phyloP scores from a whole-genome alignment of 2,888 invertebrate species.

The Sepioteuthis lessoniana region DNA sequence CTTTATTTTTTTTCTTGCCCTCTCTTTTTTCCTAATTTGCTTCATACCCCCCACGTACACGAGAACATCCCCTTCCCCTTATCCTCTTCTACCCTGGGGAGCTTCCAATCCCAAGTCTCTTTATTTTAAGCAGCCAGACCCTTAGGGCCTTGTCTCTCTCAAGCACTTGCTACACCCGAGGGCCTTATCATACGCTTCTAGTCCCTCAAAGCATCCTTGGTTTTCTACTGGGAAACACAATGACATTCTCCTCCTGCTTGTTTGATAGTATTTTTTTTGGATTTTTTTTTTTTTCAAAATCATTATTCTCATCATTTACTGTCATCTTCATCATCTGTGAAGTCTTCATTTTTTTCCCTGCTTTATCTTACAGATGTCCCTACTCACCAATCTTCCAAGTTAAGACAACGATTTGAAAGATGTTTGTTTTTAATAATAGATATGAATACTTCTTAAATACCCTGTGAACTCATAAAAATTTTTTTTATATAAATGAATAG shows the following conservation, averaged over 20 bases:
- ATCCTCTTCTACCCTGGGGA: not conserved
- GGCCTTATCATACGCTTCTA: not conserved
- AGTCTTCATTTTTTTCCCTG: not conserved
- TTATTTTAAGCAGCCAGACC: not conserved
- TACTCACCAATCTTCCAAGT: not conserved
- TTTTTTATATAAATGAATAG: not conserved
- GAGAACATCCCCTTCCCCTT: not conserved
- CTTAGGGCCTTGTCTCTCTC: constrained; percentile 6
- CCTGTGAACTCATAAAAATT: not conserved
- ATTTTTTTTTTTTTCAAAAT: not conserved
- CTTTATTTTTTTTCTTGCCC: too few relatives aligned
- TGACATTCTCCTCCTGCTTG: not conserved
- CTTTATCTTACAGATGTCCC: not conserved
- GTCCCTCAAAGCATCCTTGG: not conserved
- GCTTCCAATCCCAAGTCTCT: not conserved
- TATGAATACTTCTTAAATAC: not conserved
- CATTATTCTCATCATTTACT: not conserved
- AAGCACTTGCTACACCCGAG: constrained; percentile 21
- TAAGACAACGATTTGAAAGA: not conserved
- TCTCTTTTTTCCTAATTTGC: not conserved
- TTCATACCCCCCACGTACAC: not conserved
- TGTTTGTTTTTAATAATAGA: not conserved
- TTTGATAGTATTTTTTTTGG: too few relatives aligned
- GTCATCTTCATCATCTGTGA: not conserved
- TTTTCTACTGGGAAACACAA: not conserved